These are phyloP conservation scores for Aphelinus certus DNA, from an alignment of 1,140 invertebrate species.

Conservation along the genomic window DNA sequence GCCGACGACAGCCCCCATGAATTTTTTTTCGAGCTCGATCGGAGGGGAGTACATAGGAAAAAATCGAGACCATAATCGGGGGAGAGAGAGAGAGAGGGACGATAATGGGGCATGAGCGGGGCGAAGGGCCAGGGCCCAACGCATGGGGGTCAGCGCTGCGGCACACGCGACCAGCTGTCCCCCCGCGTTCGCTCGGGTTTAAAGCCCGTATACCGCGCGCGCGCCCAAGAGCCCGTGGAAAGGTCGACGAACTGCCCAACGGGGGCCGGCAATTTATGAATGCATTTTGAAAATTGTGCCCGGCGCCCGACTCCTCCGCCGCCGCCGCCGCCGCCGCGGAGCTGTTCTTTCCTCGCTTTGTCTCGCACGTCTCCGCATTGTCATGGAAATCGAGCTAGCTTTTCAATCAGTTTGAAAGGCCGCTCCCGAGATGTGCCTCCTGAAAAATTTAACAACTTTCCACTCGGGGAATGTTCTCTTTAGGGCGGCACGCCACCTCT, in stretches of 20 bases:
- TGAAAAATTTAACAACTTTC: too few relatives aligned
- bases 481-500: too few relatives aligned
- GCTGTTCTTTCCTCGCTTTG: background rate
- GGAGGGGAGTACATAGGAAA: background rate
- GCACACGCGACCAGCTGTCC: constrained; percentile 55
- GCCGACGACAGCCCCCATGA: constrained; percentile 19
- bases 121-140: constrained; percentile 28
- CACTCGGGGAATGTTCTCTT: too few relatives aligned
- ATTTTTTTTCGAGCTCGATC: constrained; percentile 16
- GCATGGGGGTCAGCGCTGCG: constrained; percentile 47
- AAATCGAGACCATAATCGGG: background rate
- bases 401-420: constrained; percentile 32
- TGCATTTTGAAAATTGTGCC: constrained; percentile 35
- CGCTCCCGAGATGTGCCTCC: background rate
- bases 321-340: background rate
- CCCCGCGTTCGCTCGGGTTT: constrained; percentile 36
- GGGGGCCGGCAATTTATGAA: constrained; percentile 13
- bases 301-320: constrained; percentile 4
- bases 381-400: constrained; percentile 6
- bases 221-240: constrained; percentile 37
- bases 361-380: background rate
- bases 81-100: background rate
- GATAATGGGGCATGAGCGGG: constrained; percentile 22
- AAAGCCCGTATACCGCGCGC: background rate
- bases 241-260: constrained; percentile 40